phyloP scores from a whole-genome alignment of 2,113 vertebrate species.

The Ifrita kowaldi region DNA sequence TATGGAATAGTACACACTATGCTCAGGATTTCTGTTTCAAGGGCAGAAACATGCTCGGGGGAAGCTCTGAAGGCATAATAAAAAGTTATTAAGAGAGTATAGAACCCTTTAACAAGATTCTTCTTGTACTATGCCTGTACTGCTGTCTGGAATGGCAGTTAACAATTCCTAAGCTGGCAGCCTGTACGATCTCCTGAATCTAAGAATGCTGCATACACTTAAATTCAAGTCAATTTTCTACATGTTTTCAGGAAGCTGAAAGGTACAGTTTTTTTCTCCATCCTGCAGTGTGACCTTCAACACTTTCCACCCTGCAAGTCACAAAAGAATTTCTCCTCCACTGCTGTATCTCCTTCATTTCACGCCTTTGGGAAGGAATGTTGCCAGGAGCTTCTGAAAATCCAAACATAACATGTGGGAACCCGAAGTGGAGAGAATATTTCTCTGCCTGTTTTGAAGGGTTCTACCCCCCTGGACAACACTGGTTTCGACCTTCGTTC shows the following conservation, averaged over 20 bases:
- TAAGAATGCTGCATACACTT: neutral
- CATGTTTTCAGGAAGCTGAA: neutral
- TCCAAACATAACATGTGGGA: neutral
- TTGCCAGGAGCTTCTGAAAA: neutral
- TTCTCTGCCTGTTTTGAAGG: too few relatives aligned
- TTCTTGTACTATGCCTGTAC: neutral
- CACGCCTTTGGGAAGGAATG: neutral
- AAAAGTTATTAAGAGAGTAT: neutral
- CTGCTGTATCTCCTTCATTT: neutral
- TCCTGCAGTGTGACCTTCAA: neutral
- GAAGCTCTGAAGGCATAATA: neutral
- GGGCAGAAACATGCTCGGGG: neutral
- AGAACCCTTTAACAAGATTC: neutral
- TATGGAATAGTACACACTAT: neutral
- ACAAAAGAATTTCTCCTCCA: neutral
- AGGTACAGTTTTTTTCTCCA: neutral
- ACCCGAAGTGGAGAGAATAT: too few relatives aligned
- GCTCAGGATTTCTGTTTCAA: neutral
- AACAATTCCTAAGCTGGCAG: neutral
- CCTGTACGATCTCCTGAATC: neutral
- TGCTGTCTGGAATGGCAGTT: neutral
- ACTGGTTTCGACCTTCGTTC: too few relatives aligned
- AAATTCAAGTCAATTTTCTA: neutral
- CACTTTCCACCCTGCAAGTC: neutral
- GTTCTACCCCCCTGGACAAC: too few relatives aligned